Base-by-base conservation (phyloP, 2,888 invertebrate genomes). In the Idaea biselata region DNA sequence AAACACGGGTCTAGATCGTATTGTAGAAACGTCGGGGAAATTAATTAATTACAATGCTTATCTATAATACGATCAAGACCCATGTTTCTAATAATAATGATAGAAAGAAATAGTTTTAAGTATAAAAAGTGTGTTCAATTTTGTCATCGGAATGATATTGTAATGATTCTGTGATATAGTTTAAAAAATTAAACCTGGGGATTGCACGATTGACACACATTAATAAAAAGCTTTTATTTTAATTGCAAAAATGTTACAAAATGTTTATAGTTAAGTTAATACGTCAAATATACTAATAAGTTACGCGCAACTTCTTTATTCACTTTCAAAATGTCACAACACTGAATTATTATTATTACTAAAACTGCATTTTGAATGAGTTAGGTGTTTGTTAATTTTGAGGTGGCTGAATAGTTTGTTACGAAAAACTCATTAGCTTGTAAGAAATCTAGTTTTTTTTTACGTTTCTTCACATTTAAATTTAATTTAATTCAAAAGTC, bases 341-440 rank as follows among this genome's bases (percentile, higher is more conserved):
- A 25, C 18, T 60, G 58, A 65, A 65, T 65, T 61, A 54, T 58
- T 58, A 61, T 17, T 44, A 44, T 44, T 44, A 44, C 17, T 58
- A 18, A 62, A 67, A 63, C 57, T 63, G 67, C 64, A 71, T 71
- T 69, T 71, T 71, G 69, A 68, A 71, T 69, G 63, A 69, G 60
- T 0, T 58, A 58, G 55, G 6, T 56, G 25, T 69, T 68, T 53
- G 33, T 66, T 64, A 66, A 68, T 62, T 62, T 63, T 44, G 59
- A 18, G 25, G 33, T 60, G 11, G 18, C 59, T 58, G 55, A 58
- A 31, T 16, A 33, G 55, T 58, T 55, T 6, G 16, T 59, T 61
- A 62, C 58, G 31, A 16, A 58, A 60, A 58, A 18, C 32, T 16
- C 44, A 44, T 44, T 44, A 44, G 44, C 44, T 44, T 44, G 44